Conservation (phyloP, 2,113 vertebrate genomes). For the Blennius ocellaris region DNA sequence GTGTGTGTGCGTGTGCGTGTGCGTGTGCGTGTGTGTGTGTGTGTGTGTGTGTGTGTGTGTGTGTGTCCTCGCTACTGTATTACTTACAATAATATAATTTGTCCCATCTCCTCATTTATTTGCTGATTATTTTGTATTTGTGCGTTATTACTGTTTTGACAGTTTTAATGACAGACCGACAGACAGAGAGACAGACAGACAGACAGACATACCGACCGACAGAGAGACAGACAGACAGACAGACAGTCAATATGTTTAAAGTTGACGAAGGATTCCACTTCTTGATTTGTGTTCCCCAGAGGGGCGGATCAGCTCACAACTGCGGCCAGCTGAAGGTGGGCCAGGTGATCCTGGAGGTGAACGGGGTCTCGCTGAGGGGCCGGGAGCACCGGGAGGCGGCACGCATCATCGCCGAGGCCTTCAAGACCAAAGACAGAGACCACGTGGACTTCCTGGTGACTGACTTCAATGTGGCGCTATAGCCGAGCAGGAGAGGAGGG, state of each 20-base stretch:
- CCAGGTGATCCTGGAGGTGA: slow-evolving; percentile 96
- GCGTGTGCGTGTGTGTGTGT: too few species aligned
- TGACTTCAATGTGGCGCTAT: slow-evolving; percentile 96
- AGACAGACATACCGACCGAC: too few species aligned
- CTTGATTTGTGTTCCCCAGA: slow-evolving; percentile 78
- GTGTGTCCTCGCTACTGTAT: too few species aligned
- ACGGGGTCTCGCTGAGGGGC: slow-evolving; percentile 88
- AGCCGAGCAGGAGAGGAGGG: slow-evolving; percentile 60
- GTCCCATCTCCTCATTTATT: too few species aligned
- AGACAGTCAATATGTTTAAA: not conserved
- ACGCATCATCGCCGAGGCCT: slow-evolving; percentile 95
- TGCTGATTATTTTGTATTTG: too few species aligned
- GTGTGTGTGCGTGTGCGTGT: too few species aligned
- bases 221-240: too few species aligned
- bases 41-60: too few species aligned
- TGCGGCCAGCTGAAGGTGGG: slow-evolving; percentile 96
- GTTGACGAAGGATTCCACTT: not conserved
- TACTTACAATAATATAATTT: too few species aligned
- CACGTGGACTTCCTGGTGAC: slow-evolving; percentile 96
- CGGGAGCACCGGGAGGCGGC: slow-evolving; percentile 95
- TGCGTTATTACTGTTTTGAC: too few species aligned
- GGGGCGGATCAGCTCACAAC: slow-evolving; percentile 95
- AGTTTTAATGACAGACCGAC: too few species aligned
- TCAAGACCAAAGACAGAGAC: slow-evolving; percentile 96
- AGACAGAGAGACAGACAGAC: too few species aligned